Conservation (phyloP, 2,113 vertebrate species). For the Anhinga anhinga region DNA sequence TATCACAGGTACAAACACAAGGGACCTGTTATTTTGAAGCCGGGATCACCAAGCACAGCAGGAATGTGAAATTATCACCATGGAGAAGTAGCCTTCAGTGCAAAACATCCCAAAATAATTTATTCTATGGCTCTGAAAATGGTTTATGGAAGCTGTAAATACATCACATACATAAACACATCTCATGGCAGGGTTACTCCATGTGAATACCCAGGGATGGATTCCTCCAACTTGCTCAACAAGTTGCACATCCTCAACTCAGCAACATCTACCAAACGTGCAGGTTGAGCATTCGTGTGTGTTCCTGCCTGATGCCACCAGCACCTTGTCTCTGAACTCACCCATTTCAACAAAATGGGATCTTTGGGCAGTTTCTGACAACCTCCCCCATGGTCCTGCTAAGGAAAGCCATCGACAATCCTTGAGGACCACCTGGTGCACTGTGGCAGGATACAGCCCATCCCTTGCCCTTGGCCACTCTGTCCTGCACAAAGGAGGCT, state of each 20-base stretch:
- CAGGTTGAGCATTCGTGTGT: background rate
- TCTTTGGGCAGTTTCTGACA: background rate
- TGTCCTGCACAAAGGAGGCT: background rate
- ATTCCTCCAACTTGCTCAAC: background rate
- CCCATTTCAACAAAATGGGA: background rate
- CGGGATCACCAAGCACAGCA: background rate
- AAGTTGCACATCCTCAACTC: background rate
- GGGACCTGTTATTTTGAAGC: background rate
- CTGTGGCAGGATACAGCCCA: background rate
- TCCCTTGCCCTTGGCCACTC: fast-evolving
- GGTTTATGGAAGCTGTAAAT: background rate
- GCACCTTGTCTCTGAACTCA: background rate
- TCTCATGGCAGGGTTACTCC: background rate
- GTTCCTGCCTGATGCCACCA: background rate
- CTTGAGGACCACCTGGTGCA: background rate
- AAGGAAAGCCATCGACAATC: background rate
- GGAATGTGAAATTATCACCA: background rate
- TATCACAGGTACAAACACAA: background rate
- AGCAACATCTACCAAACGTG: background rate
- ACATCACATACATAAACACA: background rate
- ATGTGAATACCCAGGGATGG: background rate
- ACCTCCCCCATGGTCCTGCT: background rate
- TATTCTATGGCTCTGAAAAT: background rate
- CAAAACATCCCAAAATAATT: background rate
- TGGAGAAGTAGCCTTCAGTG: background rate